A percentile compares a stretch with the other conserved stretches of the same genome.
phyloP scores from a whole-genome alignment of 1,140 invertebrate genomes.

The Ceratina calcarata region DNA sequence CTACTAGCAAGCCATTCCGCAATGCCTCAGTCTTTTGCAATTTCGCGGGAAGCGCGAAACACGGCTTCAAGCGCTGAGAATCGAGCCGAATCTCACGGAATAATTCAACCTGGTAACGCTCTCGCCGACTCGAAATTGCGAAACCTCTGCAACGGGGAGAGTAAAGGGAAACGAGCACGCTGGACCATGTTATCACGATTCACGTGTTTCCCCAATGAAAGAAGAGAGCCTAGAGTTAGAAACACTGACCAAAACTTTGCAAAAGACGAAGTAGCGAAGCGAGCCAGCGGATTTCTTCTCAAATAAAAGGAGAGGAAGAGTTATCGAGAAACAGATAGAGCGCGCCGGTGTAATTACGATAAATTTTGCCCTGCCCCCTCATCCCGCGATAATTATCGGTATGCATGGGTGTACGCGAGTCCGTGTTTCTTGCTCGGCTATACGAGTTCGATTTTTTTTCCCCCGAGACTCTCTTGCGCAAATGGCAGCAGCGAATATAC shows the following conservation, averaged over 20 bases:
- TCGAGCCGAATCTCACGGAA: constrained; percentile 29
- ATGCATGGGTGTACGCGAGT: constrained; percentile 32
- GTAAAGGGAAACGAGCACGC: neutral
- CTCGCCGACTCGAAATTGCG: neutral
- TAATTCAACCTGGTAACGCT: constrained; percentile 21
- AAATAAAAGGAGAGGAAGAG: constrained; percentile 16
- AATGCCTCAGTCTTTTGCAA: constrained; percentile 32
- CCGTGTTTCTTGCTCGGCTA: constrained; percentile 31
- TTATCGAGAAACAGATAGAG: constrained; percentile 28
- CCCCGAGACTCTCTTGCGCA: constrained; percentile 17
- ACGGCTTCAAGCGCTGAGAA: neutral
- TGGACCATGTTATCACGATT: neutral
- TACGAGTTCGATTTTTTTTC: constrained; percentile 41
- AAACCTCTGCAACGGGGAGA: neutral
- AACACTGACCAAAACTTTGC: neutral
- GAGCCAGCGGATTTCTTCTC: too few species aligned
- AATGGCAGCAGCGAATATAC: constrained; percentile 47
- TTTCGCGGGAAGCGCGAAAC: constrained; percentile 18
- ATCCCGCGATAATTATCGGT: constrained; percentile 48
- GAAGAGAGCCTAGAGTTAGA: neutral
- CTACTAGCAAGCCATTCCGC: neutral
- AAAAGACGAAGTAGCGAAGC: neutral
- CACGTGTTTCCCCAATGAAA: neutral
- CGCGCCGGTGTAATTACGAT: constrained; percentile 41
- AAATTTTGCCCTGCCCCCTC: constrained; percentile 30